Evolutionary conservation across 2,888 invertebrate species (phyloP).

Genomic region (Troilus luridus): DNA sequence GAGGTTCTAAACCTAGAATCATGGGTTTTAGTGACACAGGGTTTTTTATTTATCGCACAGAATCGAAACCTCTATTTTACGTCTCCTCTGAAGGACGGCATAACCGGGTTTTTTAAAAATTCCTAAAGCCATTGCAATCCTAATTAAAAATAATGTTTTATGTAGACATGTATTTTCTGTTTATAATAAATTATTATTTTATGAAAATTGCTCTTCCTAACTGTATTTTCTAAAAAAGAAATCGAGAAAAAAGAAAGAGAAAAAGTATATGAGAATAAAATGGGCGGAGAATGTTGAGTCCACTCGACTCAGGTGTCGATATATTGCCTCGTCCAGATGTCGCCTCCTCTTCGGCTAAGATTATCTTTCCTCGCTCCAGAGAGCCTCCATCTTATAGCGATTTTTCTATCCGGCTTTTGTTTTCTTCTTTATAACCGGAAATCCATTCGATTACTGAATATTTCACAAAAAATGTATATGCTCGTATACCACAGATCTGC

Average conservation of each 20-base stretch:
- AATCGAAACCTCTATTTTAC: too few species aligned
- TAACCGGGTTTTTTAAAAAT: too few species aligned
- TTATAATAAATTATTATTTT: too few species aligned
- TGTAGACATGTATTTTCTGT: neutral
- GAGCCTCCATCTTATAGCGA: neutral
- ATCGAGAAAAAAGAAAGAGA: neutral
- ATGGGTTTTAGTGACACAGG: too few species aligned
- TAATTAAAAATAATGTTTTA: too few species aligned
- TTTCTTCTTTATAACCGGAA: neutral
- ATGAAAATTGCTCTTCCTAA: neutral
- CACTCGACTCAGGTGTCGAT: neutral
- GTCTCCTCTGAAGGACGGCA: too few species aligned
- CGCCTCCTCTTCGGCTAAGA: neutral
- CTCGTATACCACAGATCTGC: too few species aligned
- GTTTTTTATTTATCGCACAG: too few species aligned
- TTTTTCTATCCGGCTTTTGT: neutral
- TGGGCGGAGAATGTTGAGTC: neutral
- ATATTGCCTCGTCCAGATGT: neutral
- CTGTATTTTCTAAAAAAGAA: neutral
- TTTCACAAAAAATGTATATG: too few species aligned
- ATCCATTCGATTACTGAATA: too few species aligned
- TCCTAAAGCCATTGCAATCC: too few species aligned
- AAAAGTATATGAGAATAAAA: conserved; percentile 14
- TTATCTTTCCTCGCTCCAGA: neutral
- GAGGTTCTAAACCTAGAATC: too few species aligned